Base-by-base conservation (phyloP, 2,113 vertebrate species). In the Propithecus coquereli region DNA sequence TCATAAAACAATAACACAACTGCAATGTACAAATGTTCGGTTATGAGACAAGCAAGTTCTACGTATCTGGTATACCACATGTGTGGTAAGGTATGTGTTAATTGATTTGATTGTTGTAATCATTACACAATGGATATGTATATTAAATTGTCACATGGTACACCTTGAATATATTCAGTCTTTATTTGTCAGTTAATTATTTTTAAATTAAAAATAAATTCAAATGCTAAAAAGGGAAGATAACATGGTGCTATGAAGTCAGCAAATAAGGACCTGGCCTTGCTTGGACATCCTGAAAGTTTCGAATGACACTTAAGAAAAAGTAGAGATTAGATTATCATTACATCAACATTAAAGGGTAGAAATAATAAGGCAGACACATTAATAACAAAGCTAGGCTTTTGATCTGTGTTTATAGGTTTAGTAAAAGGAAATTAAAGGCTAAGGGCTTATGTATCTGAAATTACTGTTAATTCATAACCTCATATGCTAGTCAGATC, bases 401-500 rank as follows among this genome's bases (percentile, higher is more conserved):
- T 89, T 47, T 3, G 71, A 18, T 81, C 83, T 93, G 22, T 50
- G 9, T 40, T 70, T 87, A 43, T 22, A 70, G 30, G 14, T 85
- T 91, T 71, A 74, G 14, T 30, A 74, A 92, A 43, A 79, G 73
- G 20, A 80, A 92, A 85, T 47, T 25, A 65, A 96, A 95, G 40
- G 34, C 45, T 87, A 96, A 95, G 40, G 27, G 40, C 79, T 73
- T 59, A 10, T 43, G 16, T 90, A 61, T 91, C 83, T 85, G 88
- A 90, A 89, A 93, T 90, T 43, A 59, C n/a, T 84, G 59, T 79
- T 94, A 96, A 95, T 91, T 90, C 91, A 73, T 85, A 91, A 87
- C 76, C 76, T 96, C 94, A 74, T 91, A 90, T 65, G 86, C 91
- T 93, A 57, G 73, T 97, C 74, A 23, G 96, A 96, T 97, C 97